Conservation (phyloP, 1,140 invertebrate genomes). For the Drosophila albomicans region DNA sequence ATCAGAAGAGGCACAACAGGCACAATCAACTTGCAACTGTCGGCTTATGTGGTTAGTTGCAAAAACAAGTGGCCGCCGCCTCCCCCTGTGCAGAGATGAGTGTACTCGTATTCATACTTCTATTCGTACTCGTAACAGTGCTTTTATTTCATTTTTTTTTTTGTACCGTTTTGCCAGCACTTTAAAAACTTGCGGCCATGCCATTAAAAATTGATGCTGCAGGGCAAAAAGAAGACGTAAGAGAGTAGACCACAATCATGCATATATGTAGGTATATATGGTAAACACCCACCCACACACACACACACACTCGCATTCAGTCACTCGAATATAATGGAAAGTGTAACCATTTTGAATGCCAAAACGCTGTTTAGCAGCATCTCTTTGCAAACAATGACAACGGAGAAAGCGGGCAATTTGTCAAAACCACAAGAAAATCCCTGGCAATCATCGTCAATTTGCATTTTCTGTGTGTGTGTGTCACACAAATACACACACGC, state of each 20-base stretch:
- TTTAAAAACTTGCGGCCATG: conserved; percentile 35
- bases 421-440: conserved; percentile 68
- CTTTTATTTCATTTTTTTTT: conserved; percentile 10
- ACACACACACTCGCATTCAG: conserved; percentile 23
- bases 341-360: conserved; percentile 62
- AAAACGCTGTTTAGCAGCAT: conserved; percentile 63
- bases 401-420: conserved; percentile 73
- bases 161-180: conserved; percentile 4
- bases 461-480: conserved; percentile 52
- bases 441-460: conserved; percentile 62
- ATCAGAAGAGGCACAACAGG: not conserved
- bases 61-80: not conserved
- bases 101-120: not conserved
- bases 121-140: not conserved
- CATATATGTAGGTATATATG: conserved; percentile 3
- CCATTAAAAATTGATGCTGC: conserved; percentile 72
- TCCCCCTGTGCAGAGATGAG: not conserved
- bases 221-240: conserved; percentile 39
- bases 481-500: not conserved
- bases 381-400: conserved; percentile 46
- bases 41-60: conserved; percentile 3
- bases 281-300: not conserved
- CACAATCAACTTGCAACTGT: conserved; percentile 3
- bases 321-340: conserved; percentile 42
- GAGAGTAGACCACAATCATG: conserved; percentile 27